Evolutionary conservation across 53 echinoderm and acorn worm species (phyloP).

Genomic region (Holothuria leucospilota): DNA sequence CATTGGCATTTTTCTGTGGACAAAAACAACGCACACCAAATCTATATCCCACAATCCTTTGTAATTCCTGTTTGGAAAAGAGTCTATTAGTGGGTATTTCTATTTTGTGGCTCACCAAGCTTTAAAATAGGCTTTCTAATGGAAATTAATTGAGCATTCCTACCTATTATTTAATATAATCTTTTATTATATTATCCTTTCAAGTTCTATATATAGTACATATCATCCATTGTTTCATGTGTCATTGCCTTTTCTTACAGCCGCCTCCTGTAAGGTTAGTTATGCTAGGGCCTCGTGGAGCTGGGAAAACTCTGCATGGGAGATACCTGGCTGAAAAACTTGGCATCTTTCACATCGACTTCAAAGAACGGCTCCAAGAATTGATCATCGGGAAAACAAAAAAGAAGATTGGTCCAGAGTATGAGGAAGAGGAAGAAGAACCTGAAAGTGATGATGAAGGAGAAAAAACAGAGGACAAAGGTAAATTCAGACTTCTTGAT

Average conservation of each 20-base stretch:
- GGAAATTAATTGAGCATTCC: too few species aligned
- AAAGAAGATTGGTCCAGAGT: constrained; percentile 96
- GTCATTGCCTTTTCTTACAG: constrained; percentile 37
- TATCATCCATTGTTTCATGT: too few species aligned
- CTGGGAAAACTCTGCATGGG: constrained; percentile 92
- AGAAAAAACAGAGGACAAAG: constrained; percentile 55
- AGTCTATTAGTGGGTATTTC: too few species aligned
- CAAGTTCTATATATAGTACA: too few species aligned
- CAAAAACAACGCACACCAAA: too few species aligned
- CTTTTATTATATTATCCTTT: too few species aligned
- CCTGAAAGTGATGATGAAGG: constrained; percentile 81
- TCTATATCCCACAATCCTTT: too few species aligned
- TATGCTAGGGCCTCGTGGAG: constrained; percentile 90
- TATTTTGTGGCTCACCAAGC: too few species aligned
- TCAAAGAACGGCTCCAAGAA: constrained; percentile 98
- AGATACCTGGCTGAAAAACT: constrained; percentile 90
- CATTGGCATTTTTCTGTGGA: too few species aligned
- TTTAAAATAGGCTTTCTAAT: too few species aligned
- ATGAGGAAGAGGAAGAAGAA: constrained; percentile 96
- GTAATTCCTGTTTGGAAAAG: too few species aligned
- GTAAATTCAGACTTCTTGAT: neutral
- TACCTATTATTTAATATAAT: too few species aligned
- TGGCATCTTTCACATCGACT: constrained; percentile 97
- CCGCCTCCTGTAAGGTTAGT: constrained; percentile 89
- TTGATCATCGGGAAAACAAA: constrained; percentile 98